Base-by-base conservation (phyloP, 2,888 invertebrate species). In the Apoderus coryli region DNA sequence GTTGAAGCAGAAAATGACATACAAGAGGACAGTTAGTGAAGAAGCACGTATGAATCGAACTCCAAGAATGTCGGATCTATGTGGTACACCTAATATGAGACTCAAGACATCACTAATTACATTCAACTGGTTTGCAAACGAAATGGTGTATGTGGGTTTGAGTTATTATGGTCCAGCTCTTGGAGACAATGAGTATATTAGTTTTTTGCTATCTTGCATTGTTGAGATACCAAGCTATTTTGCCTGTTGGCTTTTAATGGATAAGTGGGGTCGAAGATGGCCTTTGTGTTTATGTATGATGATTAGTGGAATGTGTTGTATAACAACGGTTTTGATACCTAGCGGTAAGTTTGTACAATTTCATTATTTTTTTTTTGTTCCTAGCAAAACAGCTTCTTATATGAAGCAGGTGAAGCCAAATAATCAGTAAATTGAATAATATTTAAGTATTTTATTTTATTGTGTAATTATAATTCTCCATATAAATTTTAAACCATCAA, bases 221-320 rank as follows among this genome's bases (percentile, higher is more conserved):
- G 86, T 88, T 3, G 90, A 90, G 59, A 73, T 90, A 44, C 89
- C 89, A 0, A 84, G 88, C 47, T 89, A 88, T 50, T 58, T 89
- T 26, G 69, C 78, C 4, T 85, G 86, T 49, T 90, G 88, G 84
- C 61, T 82, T 29, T 68, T 89, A 9, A 85, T 92, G 78, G 88
- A 89, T 49, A 70, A 74, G 31, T 81, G 81, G 67, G 86, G 85
- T 11, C 64, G 90, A 36, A 67, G 89, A 38, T 88, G 88, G 86
- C 86, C 89, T 0, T 65, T 90, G 14, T 84, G 84, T 44, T 57
- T 82, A 22, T 77, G 81, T 25, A 85, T 86, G 84, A 72, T 85
- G 27, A 60, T 82, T 33, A 82, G 84, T 39, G 90, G 90, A 14
- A 64, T 78, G 31, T 77, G 80, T 47, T 89, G 89, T 49, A 76